Base-by-base conservation (phyloP, 2,888 invertebrate species). In the Rotaria magnacalcarata region DNA sequence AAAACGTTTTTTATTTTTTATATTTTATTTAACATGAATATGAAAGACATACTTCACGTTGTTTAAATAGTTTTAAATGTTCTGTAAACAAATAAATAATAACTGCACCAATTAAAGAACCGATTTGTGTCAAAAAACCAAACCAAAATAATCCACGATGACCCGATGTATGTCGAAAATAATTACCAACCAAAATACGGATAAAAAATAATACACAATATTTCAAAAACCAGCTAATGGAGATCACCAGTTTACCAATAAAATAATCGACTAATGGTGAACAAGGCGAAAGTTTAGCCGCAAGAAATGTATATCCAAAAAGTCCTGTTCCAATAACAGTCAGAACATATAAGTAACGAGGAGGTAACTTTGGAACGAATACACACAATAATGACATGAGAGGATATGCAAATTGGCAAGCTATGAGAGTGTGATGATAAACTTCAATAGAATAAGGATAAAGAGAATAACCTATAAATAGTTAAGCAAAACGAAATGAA, bases 91-190 rank as follows among this genome's bases (percentile, higher is more conserved):
- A 24, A 80, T 80, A 80, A 80, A 80, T 47, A 80, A 47, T 3
- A 10, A 80, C 11, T 16, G 80, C 80, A 11, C 80, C 80, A 47
- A 80, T 80, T n/a, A 80, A 80, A 47, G 80, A 80, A 47, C 80
- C 80, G 11, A 80, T 80, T 47, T 80, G 80, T 47, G 80, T 80
- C n/a, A 80, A 80, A n/a, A 80, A 47, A 47, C 80, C 80, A n/a
- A 80, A 80, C 80, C 80, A 80, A 80, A 80, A 80, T 47, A 80
- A 47, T n/a, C 80, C 80, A 80, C 80, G 80, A 80, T 80, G 80
- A 47, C 80, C 80, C n/a, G 80, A 80, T n/a, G 47, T 43, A 43
- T n/a, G 80, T n/a, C 43, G 41, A 47, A 80, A 80, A 80, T 80
- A 80, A 80, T 80, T 80, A 1, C 80, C 80, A 24, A 80, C 24